A percentile compares a stretch with the other conserved stretches of the same genome.
These are phyloP conservation scores for Montipora cactus DNA, from an alignment of 64 coral and sea anemone species.

Conservation along the genomic window DNA sequence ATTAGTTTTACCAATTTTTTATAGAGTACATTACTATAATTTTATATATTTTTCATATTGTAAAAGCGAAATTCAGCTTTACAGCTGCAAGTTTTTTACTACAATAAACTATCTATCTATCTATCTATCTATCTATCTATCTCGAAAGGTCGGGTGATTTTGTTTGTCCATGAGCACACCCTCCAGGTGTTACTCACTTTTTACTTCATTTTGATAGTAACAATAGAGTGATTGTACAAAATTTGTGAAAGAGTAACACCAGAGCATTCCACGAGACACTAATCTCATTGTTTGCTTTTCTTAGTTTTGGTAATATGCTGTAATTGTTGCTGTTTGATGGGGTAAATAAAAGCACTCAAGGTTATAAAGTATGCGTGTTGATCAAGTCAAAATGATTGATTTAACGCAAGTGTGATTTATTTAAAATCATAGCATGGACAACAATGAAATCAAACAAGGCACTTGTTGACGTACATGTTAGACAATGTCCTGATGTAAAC, in stretches of 20 bases:
- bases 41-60: too few relatives aligned
- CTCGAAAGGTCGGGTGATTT: not conserved
- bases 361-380: conserved; percentile 4
- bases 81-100: too few relatives aligned
- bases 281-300: too few relatives aligned
- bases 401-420: conserved; percentile 57
- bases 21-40: too few relatives aligned
- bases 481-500: conserved; percentile 5
- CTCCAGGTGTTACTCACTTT: not conserved
- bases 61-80: too few relatives aligned
- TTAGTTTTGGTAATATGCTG: too few relatives aligned
- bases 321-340: too few relatives aligned
- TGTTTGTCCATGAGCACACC: conserved; percentile 25
- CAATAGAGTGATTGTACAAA: conserved; percentile 32
- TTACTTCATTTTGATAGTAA: not conserved
- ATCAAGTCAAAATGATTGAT: conserved; percentile 53
- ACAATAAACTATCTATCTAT: too few relatives aligned
- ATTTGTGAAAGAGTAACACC: not conserved
- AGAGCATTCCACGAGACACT: too few relatives aligned
- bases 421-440: conserved; percentile 49
- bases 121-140: too few relatives aligned
- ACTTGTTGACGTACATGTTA: conserved; percentile 54
- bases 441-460: conserved; percentile 61
- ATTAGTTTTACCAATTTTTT: too few relatives aligned
- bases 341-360: not conserved